Percentiles rank a stretch among this genome's conserved stretches.
Conservation (phyloP, 2,797 vertebrate species). For the Anas capensis region DNA sequence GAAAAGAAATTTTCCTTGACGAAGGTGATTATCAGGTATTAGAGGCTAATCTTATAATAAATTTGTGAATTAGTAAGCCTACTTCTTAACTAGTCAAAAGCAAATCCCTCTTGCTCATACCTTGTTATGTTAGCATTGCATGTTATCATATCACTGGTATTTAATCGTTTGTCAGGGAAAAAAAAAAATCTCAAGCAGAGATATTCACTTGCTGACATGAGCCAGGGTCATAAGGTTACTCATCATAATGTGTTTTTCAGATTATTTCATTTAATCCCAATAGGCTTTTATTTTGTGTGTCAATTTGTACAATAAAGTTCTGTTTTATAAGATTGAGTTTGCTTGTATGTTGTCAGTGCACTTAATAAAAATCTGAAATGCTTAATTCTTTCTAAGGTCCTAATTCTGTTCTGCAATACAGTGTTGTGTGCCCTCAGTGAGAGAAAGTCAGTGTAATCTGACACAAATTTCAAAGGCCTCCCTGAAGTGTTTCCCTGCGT, state of each 20-base stretch:
- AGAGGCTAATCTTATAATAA: slow-evolving; percentile 77
- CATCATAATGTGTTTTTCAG: not conserved
- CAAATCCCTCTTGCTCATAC: slow-evolving; percentile 72
- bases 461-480: slow-evolving; percentile 28
- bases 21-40: slow-evolving; percentile 80
- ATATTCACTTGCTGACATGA: slow-evolving; percentile 13
- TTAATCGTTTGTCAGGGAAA: slow-evolving; percentile 42
- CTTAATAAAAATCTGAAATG: slow-evolving; percentile 36
- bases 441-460: not conserved
- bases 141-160: slow-evolving; percentile 42
- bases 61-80: slow-evolving; percentile 75
- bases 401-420: not conserved
- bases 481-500: not conserved
- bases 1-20: slow-evolving; percentile 75
- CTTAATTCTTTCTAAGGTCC: slow-evolving; percentile 6
- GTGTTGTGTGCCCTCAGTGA: rapidly evolving
- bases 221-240: not conserved
- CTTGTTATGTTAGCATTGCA: slow-evolving; percentile 33
- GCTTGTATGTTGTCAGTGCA: not conserved
- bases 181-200: slow-evolving; percentile 33
- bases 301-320: slow-evolving; percentile 27
- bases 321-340: slow-evolving; percentile 15
- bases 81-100: slow-evolving; percentile 75
- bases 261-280: not conserved
- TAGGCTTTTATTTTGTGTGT: slow-evolving; percentile 23